Evolutionary conservation across 1,140 invertebrate genomes (phyloP).

Genomic region (Hesperophylax magnus): DNA sequence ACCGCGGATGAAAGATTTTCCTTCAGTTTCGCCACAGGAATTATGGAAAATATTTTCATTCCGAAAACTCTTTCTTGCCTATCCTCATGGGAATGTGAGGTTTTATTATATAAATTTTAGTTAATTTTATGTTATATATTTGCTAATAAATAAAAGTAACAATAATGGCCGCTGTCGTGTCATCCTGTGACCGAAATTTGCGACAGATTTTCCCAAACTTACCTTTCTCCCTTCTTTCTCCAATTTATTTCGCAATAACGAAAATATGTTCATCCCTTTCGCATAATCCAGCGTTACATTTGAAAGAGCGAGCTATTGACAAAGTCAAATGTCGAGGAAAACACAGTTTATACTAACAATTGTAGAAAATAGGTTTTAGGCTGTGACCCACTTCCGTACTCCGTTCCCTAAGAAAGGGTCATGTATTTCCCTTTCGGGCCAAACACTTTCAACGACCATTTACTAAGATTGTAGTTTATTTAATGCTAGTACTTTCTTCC

Average conservation of each 20-base stretch:
- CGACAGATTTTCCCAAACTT: constrained; percentile 15
- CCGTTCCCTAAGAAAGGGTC: too few relatives aligned
- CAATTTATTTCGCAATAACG: constrained; percentile 21
- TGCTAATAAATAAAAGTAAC: background rate
- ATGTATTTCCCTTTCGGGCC: too few relatives aligned
- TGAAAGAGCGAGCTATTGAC: constrained; percentile 23
- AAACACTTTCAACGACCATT: too few relatives aligned
- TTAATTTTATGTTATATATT: background rate
- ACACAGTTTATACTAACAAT: constrained; percentile 2
- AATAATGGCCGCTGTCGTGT: constrained; percentile 5
- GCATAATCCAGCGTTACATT: background rate
- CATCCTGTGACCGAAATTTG: background rate
- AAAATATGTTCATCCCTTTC: constrained; percentile 24
- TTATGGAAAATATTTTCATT: too few relatives aligned
- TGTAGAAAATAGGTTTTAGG: constrained; percentile 10
- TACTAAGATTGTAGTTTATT: too few relatives aligned
- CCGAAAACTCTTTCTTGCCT: too few relatives aligned
- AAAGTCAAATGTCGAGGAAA: background rate
- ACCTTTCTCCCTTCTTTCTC: background rate
- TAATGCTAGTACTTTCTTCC: too few relatives aligned
- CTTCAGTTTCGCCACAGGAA: too few relatives aligned
- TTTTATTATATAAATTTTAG: too few relatives aligned
- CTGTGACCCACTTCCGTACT: constrained; percentile 10
- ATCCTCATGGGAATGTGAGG: too few relatives aligned
- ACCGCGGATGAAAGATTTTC: too few relatives aligned